phyloP scores from a whole-genome alignment of 1,140 invertebrate genomes.

The Ladona fulva region DNA sequence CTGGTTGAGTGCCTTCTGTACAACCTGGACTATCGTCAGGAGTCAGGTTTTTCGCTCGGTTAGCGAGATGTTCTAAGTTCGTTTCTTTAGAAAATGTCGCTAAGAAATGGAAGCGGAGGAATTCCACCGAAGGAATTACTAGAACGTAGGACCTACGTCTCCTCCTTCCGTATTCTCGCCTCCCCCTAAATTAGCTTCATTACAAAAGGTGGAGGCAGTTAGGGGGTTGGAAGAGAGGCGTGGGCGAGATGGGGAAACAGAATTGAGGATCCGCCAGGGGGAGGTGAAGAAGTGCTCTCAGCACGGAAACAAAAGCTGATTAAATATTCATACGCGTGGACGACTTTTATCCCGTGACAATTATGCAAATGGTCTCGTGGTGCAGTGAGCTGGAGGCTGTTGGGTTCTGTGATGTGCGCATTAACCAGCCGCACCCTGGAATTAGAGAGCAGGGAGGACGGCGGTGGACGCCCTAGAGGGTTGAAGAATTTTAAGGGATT shows the following conservation, averaged over 20 bases:
- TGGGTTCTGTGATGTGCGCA: not conserved
- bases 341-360: not conserved
- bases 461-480: not conserved
- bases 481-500: no score
- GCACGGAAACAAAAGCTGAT: not conserved
- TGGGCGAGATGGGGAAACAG: not conserved
- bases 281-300: not conserved
- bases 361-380: not conserved
- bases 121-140: no score
- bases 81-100: no score
- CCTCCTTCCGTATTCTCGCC: not conserved
- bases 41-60: no score
- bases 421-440: not conserved
- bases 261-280: no score
- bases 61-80: no score
- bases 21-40: no score
- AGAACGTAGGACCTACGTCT: not conserved
- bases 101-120: no score
- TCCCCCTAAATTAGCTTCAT: not conserved
- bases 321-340: constrained; percentile 9
- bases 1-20: no score
- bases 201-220: not conserved
- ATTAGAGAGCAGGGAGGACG: not conserved
- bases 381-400: not conserved
- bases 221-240: not conserved